Evolutionary conservation across 1,140 invertebrate species (phyloP), one percentile per base, ranked within the genome.

Genomic region (Sitodiplosis mosellana): DNA sequence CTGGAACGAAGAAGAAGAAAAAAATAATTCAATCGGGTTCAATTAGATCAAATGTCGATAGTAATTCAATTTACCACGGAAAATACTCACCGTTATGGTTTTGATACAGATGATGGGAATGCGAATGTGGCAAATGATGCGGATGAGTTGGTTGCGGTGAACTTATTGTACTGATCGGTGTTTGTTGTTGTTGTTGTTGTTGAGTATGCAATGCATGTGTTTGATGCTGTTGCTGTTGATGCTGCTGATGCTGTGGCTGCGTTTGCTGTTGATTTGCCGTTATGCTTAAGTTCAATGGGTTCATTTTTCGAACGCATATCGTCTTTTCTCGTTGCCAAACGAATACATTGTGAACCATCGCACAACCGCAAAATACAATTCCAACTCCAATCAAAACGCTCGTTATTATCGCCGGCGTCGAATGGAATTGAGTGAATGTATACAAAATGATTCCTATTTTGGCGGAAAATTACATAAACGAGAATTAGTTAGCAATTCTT

Each of bases 291-390:
- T 49, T 43, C 61, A 61, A 53, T 60, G 65, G 20, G 57, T 71
- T 47, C 62, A 69, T 59, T 68, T 45, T n/a, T 0, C 61, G 55
- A 49, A 63, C 63, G 43, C 59, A 62, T 22, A 64, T 79, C 0
- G 79, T 82, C 59, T 81, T 83, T 63, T 87, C 87, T 67, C 78
- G 81, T 63, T 91, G 87, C 89, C 88, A 93, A 17, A 92, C 78
- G 64, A 91, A 91, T 4, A 90, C 85, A 61, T 91, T 92, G 66
- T 93, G 89, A 8, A 92, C 86, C 77, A 91, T 86, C 40, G 87
- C 86, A 56, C 85, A 83, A 49, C 87, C 85, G 63, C 88, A 91
- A 67, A 92, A 91, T 12, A 92, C 74, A 36, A 92, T 88, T 1
- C 87, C 87, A 2, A 89, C 68, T 8, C 83, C 87, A 42, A 92